These are phyloP conservation scores for Leptosomus discolor DNA, from an alignment of 2,113 vertebrate species.

Conservation along the genomic window DNA sequence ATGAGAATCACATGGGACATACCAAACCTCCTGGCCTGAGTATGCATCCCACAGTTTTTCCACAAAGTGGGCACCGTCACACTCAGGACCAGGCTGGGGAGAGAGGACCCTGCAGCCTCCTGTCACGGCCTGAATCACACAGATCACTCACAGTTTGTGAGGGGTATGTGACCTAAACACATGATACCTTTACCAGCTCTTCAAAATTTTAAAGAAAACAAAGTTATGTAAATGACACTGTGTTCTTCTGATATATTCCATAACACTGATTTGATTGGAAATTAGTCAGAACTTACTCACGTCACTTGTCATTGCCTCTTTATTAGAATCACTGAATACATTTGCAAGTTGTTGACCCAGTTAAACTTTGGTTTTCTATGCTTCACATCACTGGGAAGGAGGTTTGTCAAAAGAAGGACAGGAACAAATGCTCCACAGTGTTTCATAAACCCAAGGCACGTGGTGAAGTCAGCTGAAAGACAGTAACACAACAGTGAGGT, in stretches of 20 bases:
- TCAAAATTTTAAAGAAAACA: background rate
- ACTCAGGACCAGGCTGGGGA: background rate
- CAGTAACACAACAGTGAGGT: background rate
- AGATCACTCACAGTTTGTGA: background rate
- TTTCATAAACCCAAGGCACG: background rate
- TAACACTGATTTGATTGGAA: constrained; percentile 7
- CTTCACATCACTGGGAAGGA: background rate
- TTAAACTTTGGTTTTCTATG: constrained; percentile 7
- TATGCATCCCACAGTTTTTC: background rate
- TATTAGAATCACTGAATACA: background rate
- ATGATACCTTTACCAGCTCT: background rate
- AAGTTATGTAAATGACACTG: background rate
- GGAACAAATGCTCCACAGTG: background rate
- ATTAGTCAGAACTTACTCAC: background rate
- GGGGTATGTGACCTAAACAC: background rate
- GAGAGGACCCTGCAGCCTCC: background rate
- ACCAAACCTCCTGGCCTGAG: background rate
- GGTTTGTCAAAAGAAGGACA: background rate
- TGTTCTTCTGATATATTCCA: background rate
- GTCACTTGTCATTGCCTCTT: background rate
- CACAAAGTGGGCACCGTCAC: background rate
- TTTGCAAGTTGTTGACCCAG: constrained; percentile 4
- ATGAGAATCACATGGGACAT: background rate
- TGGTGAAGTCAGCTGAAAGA: background rate
- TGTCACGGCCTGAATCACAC: background rate